Conservation (phyloP, 2,888 invertebrate species). For the Ferdinandea cuprea region DNA sequence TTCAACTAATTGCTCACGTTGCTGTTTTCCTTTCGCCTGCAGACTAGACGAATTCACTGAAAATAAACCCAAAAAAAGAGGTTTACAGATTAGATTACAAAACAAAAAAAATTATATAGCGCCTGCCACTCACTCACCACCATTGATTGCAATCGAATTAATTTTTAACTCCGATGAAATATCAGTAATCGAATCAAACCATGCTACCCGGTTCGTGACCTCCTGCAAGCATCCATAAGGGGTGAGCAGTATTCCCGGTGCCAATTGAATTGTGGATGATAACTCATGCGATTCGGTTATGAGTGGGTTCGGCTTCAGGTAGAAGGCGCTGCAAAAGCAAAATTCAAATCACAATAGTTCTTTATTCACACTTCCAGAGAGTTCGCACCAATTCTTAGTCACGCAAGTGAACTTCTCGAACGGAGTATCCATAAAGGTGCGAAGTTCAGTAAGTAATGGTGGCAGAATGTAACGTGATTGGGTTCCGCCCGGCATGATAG, state of each 20-base stretch:
- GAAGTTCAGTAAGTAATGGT: slow-evolving; percentile 78
- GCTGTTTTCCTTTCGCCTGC: slow-evolving; percentile 77
- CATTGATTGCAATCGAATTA: slow-evolving; percentile 79
- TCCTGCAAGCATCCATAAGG: slow-evolving; percentile 80
- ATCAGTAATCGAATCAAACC: slow-evolving; percentile 80
- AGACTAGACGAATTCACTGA: slow-evolving; percentile 79
- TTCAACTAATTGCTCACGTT: slow-evolving; percentile 80
- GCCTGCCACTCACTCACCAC: slow-evolving; percentile 78
- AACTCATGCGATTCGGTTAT: slow-evolving; percentile 80
- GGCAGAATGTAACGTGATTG: slow-evolving; percentile 76
- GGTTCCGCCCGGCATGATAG: slow-evolving; percentile 45
- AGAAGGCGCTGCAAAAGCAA: slow-evolving; percentile 76
- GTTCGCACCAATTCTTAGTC: slow-evolving; percentile 78
- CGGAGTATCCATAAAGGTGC: slow-evolving; percentile 79
- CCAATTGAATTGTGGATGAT: slow-evolving; percentile 80
- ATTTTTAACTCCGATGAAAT: slow-evolving; percentile 80
- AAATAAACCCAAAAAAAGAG: slow-evolving; percentile 54
- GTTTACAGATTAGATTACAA: too few species aligned
- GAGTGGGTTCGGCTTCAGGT: slow-evolving; percentile 81
- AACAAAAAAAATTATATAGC: slow-evolving; percentile 36
- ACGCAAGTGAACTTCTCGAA: slow-evolving; percentile 79
- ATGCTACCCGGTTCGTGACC: slow-evolving; percentile 80
- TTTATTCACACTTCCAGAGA: background rate
- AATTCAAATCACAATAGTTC: slow-evolving; percentile 35
- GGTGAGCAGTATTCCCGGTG: slow-evolving; percentile 81